These are phyloP conservation scores for Scomber japonicus DNA, from an alignment of 2,113 vertebrate genomes.

Conservation along the genomic window DNA sequence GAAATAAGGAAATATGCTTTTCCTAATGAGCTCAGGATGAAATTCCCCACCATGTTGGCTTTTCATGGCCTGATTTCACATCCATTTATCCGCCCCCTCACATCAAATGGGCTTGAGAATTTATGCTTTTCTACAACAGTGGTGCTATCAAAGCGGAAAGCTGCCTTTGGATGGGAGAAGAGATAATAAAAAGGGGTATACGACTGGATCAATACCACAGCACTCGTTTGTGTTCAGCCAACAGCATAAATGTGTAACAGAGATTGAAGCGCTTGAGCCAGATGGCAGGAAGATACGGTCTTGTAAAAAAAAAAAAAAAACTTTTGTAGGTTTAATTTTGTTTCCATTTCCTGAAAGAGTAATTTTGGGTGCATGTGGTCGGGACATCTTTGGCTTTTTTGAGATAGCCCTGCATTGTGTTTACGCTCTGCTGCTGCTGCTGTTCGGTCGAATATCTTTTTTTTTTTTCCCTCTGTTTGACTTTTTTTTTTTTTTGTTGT, in stretches of 20 bases:
- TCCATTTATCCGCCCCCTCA: conserved; percentile 78
- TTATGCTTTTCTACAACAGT: conserved; percentile 66
- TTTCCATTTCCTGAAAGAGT: conserved; percentile 63
- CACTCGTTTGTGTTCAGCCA: conserved; percentile 66
- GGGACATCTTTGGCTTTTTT: conserved; percentile 40
- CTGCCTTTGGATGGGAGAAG: conserved; percentile 69
- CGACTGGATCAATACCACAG: conserved; percentile 76
- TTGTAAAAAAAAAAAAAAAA: conserved; percentile 48
- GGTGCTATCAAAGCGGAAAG: conserved; percentile 71
- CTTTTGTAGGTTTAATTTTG: conserved; percentile 74
- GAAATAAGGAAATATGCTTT: conserved; percentile 61
- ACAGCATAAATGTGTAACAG: conserved; percentile 69
- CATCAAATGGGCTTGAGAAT: conserved; percentile 78
- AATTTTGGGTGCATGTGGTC: conserved; percentile 42
- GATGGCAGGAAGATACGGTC: conserved; percentile 55
- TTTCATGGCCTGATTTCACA: conserved; percentile 82
- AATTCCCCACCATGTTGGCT: conserved; percentile 76
- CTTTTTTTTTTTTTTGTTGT: conserved; percentile 44
- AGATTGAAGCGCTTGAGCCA: conserved; percentile 67
- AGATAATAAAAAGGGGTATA: conserved; percentile 77
- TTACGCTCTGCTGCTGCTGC: conserved; percentile 55
- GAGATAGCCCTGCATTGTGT: conserved; percentile 46
- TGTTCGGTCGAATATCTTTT: conserved; percentile 37
- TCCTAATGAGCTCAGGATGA: conserved; percentile 82
- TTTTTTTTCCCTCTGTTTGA: conserved; percentile 26